Conservation (phyloP, 1,140 invertebrate species). For the Eufriesea mexicana region DNA sequence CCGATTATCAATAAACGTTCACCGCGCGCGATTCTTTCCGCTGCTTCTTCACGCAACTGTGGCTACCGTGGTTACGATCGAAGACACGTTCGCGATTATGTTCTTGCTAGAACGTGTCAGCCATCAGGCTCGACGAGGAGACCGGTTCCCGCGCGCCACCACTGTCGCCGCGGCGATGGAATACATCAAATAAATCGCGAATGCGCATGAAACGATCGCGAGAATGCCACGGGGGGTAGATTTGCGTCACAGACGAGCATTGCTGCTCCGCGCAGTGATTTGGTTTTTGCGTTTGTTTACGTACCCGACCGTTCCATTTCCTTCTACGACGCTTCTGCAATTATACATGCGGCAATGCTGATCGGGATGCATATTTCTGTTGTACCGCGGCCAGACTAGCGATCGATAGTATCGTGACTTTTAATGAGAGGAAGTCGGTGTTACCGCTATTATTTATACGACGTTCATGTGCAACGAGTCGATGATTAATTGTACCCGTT, state of each 20-base stretch:
- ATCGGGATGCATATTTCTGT: neutral
- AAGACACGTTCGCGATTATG: neutral
- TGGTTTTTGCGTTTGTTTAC: constrained; percentile 28
- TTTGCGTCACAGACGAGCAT: constrained; percentile 23
- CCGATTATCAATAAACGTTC: neutral
- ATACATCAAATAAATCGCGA: constrained; percentile 16
- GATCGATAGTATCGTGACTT: neutral
- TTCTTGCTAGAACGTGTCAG: neutral
- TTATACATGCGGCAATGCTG: neutral
- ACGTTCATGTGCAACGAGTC: neutral
- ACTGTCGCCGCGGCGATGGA: neutral
- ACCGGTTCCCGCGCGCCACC: neutral
- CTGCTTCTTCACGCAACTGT: too few relatives aligned
- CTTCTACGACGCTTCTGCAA: neutral
- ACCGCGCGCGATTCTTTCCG: neutral
- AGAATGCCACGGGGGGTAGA: neutral
- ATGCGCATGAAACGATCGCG: constrained; percentile 25
- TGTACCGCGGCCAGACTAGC: neutral
- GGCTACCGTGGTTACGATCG: neutral
- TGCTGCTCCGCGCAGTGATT: neutral
- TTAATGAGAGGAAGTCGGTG: neutral
- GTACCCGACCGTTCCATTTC: neutral
- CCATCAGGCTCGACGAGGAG: neutral
- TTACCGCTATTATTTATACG: neutral
- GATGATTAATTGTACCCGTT: neutral